A percentile compares a stretch with the other conserved stretches of the same genome.
These are phyloP conservation scores for Spodoptera picta DNA, from an alignment of 2,888 invertebrate species.

Conservation along the genomic window DNA sequence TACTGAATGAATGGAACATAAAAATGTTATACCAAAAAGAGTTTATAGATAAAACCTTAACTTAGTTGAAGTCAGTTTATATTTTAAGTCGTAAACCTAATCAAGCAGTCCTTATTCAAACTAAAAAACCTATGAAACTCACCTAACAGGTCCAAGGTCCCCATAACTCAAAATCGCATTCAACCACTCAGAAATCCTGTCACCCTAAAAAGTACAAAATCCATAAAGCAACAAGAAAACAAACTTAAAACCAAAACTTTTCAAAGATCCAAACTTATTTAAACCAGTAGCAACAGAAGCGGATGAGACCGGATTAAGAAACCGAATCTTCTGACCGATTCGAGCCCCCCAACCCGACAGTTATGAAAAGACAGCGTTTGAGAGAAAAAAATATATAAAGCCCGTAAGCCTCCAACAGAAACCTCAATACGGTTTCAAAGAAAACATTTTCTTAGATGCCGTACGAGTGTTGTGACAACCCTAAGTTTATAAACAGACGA, in stretches of 20 bases:
- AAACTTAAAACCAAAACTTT: conserved; percentile 49
- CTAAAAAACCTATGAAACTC: background rate
- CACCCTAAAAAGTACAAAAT: conserved; percentile 19
- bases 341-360: conserved; percentile 73
- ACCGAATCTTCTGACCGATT: conserved; percentile 76
- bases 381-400: conserved; percentile 72
- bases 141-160: background rate
- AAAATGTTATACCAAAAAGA: no score
- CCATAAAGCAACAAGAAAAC: conserved; percentile 61
- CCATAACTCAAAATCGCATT: conserved; percentile 7
- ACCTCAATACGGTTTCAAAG: conserved; percentile 79
- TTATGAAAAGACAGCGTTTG: conserved; percentile 83
- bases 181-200: background rate
- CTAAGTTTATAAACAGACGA: conserved; percentile 43
- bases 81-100: no score
- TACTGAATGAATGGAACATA: no score
- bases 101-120: no score
- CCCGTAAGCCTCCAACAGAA: conserved; percentile 76
- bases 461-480: conserved; percentile 72
- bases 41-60: no score
- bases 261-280: conserved; percentile 44
- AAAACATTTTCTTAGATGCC: conserved; percentile 81
- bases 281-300: conserved; percentile 52
- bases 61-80: no score
- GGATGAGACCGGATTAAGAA: conserved; percentile 75